Conservation (phyloP, 2,113 vertebrate genomes). For the Phocoena phocoena region DNA sequence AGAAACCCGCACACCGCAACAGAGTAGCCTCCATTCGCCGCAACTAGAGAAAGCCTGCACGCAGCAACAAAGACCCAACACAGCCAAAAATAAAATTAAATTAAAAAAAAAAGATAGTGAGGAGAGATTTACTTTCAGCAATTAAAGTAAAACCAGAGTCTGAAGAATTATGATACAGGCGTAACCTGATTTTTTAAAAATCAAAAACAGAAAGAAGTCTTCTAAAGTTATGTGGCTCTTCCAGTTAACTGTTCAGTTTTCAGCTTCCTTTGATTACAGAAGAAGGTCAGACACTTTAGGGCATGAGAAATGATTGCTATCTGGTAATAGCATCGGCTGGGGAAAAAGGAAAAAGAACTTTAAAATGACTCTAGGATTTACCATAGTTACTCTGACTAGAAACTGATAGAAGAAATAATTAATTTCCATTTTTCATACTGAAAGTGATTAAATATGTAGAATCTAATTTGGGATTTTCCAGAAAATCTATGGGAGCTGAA, state of each 20-base stretch:
- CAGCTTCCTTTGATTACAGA: neutral
- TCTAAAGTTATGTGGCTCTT: neutral
- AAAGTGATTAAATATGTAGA: slow-evolving; percentile 6
- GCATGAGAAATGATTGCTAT: neutral
- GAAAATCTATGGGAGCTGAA: neutral
- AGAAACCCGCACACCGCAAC: too few species aligned
- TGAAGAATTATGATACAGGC: slow-evolving; percentile 17
- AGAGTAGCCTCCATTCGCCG: too few species aligned
- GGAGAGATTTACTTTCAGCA: neutral
- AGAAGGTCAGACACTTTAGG: neutral
- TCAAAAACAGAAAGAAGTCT: neutral
- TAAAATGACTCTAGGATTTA: neutral
- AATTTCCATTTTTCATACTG: neutral
- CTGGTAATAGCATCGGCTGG: neutral
- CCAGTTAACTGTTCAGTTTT: neutral
- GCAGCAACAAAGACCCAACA: too few species aligned
- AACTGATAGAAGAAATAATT: neutral
- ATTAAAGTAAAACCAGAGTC: neutral
- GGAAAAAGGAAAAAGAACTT: neutral
- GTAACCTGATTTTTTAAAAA: neutral
- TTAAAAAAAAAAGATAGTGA: neutral
- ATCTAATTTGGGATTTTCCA: slow-evolving; percentile 1
- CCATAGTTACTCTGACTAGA: neutral
- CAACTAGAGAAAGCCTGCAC: too few species aligned
- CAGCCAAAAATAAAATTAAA: too few species aligned